phyloP scores from a whole-genome alignment of 1,140 invertebrate genomes.

The Heliconius hermathena region DNA sequence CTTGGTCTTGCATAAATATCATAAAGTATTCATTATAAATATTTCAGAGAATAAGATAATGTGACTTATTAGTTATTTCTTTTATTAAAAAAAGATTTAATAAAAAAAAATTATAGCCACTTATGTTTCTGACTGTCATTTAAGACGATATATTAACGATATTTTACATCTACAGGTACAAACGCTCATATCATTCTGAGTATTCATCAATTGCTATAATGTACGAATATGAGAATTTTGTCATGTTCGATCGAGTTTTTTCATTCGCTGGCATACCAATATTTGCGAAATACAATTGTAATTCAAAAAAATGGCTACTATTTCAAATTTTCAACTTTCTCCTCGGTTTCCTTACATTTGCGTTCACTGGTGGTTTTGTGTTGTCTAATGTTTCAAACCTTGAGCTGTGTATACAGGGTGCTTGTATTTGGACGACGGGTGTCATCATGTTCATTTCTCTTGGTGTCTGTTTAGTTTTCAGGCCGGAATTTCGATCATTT shows the following conservation, averaged over 20 bases:
- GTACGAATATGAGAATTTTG: conserved; percentile 61
- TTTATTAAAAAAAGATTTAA: neutral
- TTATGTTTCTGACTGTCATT: neutral
- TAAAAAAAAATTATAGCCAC: neutral
- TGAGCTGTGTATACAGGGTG: conserved; percentile 61
- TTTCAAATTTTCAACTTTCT: conserved; percentile 63
- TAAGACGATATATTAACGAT: neutral
- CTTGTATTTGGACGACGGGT: conserved; percentile 69
- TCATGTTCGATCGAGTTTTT: conserved; percentile 56
- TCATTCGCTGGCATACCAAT: conserved; percentile 63
- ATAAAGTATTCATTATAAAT: too few species aligned
- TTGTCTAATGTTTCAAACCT: conserved; percentile 51
- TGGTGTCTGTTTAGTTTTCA: conserved; percentile 58
- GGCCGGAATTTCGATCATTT: conserved; percentile 57
- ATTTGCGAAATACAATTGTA: conserved; percentile 58
- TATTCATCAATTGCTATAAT: conserved; percentile 51
- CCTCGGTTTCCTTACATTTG: conserved; percentile 54
- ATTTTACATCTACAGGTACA: neutral
- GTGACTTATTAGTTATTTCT: too few species aligned
- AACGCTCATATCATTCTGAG: conserved; percentile 38
- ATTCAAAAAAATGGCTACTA: conserved; percentile 56
- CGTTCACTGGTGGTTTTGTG: conserved; percentile 65
- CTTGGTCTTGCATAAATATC: too few species aligned
- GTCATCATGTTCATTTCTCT: conserved; percentile 70
- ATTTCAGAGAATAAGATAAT: too few species aligned